phyloP scores from a whole-genome alignment of 1,140 invertebrate species.

The Lamellibrachia luymesi region DNA sequence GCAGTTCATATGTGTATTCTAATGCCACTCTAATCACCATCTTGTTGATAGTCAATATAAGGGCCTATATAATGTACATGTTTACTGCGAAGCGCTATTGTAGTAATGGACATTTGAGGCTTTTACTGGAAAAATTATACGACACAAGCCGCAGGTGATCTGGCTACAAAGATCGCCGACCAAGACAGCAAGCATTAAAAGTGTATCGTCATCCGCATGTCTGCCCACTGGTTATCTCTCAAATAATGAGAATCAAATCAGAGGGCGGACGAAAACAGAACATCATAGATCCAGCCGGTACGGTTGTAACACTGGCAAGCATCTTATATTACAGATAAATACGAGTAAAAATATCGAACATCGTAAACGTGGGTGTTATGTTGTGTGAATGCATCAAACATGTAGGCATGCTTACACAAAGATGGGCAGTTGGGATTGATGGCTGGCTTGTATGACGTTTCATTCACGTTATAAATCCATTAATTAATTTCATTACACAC shows the following conservation, averaged over 20 bases:
- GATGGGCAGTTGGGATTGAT: neutral
- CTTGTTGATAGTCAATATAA: neutral
- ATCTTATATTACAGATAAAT: neutral
- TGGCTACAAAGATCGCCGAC: neutral
- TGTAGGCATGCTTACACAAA: neutral
- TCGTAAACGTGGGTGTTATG: neutral
- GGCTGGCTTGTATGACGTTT: neutral
- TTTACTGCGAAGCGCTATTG: neutral
- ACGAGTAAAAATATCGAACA: neutral
- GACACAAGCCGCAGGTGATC: neutral
- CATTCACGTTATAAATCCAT: neutral
- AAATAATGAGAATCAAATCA: neutral
- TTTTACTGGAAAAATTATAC: neutral
- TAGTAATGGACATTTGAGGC: neutral
- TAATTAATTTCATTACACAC: neutral
- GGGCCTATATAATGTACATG: too few relatives aligned
- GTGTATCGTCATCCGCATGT: neutral
- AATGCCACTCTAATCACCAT: neutral
- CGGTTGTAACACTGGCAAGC: neutral
- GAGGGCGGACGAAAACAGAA: neutral
- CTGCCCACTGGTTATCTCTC: neutral
- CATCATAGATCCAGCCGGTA: neutral
- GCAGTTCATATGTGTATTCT: too few relatives aligned
- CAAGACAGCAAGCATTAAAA: neutral
- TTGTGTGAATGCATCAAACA: neutral